Evolutionary conservation across 2,888 invertebrate genomes (phyloP).

Genomic region (Chloroclysta siterata): DNA sequence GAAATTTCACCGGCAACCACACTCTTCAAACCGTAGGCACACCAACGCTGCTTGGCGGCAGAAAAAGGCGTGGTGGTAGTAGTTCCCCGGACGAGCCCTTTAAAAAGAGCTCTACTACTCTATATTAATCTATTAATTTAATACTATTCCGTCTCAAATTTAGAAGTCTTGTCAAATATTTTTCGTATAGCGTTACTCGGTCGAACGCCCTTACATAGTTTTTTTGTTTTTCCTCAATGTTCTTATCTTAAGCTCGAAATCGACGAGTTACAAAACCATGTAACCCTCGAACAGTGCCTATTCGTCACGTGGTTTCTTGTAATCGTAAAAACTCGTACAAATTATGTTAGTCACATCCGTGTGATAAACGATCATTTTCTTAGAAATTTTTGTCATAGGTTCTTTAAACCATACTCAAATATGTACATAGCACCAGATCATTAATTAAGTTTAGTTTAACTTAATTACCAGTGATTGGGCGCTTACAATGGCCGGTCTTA

Average conservation of each 20-base stretch:
- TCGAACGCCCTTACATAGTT: not conserved
- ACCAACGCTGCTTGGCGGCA: too few relatives aligned
- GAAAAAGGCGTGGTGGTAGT: too few relatives aligned
- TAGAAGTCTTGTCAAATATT: too few relatives aligned
- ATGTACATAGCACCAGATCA: not conserved
- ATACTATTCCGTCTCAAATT: too few relatives aligned
- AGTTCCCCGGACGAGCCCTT: too few relatives aligned
- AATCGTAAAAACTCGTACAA: slow-evolving; percentile 48
- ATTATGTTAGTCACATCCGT: slow-evolving; percentile 61
- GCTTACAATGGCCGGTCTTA: too few relatives aligned
- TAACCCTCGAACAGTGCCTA: slow-evolving; percentile 5
- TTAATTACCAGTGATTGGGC: too few relatives aligned
- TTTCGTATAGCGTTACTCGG: too few relatives aligned
- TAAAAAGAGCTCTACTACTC: too few relatives aligned
- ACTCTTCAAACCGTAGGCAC: too few relatives aligned
- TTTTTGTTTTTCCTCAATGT: slow-evolving; percentile 21
- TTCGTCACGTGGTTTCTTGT: slow-evolving; percentile 38
- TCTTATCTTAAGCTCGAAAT: slow-evolving; percentile 28
- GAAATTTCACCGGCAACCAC: too few relatives aligned
- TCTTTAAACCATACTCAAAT: slow-evolving; percentile 8
- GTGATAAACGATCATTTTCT: slow-evolving; percentile 41
- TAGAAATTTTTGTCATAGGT: slow-evolving; percentile 35
- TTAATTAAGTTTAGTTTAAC: not conserved
- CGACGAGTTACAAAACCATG: slow-evolving; percentile 21
- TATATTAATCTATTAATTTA: too few relatives aligned